These are phyloP conservation scores for Diloba caeruleocephala DNA, from an alignment of 2,888 invertebrate genomes.

Conservation along the genomic window DNA sequence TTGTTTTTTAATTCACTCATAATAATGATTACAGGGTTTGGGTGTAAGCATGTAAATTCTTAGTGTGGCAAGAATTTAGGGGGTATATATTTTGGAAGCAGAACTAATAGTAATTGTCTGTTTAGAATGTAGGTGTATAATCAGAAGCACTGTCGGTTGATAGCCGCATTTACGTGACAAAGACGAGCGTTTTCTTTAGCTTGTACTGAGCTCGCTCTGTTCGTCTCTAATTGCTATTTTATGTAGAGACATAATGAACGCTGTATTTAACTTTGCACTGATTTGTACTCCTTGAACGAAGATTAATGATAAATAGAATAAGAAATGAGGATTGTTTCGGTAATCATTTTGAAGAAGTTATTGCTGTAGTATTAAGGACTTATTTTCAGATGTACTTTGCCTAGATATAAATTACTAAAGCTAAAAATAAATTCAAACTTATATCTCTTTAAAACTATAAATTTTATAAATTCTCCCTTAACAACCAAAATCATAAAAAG, in stretches of 20 bases:
- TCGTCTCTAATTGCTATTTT: constrained; percentile 74
- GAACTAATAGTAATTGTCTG: background rate
- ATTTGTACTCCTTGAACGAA: constrained; percentile 47
- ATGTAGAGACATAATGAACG: constrained; percentile 74
- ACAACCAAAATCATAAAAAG: background rate
- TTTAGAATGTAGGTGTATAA: constrained; percentile 5
- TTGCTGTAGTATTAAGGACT: no score
- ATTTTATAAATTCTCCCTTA: background rate
- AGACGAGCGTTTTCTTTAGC: constrained; percentile 34
- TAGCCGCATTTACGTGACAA: constrained; percentile 7
- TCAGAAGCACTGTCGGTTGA: constrained; percentile 5
- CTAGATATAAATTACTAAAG: no score
- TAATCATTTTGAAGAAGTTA: background rate
- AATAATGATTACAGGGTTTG: no score
- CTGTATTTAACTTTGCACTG: constrained; percentile 54
- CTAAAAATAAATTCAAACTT: no score
- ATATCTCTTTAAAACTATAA: background rate
- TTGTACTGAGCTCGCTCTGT: constrained; percentile 28
- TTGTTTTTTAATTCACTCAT: no score
- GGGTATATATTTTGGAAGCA: no score
- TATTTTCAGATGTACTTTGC: no score
- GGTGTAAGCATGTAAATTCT: no score
- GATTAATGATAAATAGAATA: constrained; percentile 53
- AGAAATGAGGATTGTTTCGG: background rate
- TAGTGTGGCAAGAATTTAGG: no score